Conservation (phyloP, 2,113 vertebrate genomes). For the Deroptyus accipitrinus region DNA sequence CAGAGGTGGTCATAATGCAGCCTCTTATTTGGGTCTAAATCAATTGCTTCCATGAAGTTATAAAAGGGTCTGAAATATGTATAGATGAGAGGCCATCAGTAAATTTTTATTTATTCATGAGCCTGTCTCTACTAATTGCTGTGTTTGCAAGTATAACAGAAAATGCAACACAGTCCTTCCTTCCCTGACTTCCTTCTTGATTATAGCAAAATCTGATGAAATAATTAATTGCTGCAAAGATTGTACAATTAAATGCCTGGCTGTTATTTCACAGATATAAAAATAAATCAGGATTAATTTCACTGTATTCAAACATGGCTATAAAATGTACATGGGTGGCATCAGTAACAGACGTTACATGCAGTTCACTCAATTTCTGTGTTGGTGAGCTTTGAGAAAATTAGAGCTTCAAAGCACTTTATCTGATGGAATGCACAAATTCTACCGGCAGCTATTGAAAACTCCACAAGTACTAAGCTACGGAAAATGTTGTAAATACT, state of each 20-base stretch:
- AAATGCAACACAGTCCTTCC: background rate
- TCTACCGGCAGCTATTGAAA: background rate
- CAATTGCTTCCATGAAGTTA: background rate
- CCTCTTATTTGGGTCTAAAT: background rate
- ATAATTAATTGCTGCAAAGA: background rate
- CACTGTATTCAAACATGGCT: background rate
- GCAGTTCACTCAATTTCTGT: background rate
- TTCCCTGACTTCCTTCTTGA: background rate
- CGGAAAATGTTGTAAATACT: background rate
- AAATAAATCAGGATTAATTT: background rate
- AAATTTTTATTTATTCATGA: slow-evolving; percentile 14
- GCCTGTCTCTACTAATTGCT: background rate
- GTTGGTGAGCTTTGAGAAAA: background rate
- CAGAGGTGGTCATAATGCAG: background rate
- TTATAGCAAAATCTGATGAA: background rate
- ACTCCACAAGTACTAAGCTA: background rate
- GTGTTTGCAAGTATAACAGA: background rate
- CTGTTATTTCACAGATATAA: background rate
- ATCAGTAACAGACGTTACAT: background rate
- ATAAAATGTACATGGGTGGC: background rate
- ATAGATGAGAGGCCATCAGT: background rate
- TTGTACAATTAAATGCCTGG: background rate
- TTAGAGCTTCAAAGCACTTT: background rate
- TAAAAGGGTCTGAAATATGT: background rate
- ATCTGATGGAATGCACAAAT: background rate